Conservation (phyloP, 1,140 invertebrate species). For the Dendroctonus valens region DNA sequence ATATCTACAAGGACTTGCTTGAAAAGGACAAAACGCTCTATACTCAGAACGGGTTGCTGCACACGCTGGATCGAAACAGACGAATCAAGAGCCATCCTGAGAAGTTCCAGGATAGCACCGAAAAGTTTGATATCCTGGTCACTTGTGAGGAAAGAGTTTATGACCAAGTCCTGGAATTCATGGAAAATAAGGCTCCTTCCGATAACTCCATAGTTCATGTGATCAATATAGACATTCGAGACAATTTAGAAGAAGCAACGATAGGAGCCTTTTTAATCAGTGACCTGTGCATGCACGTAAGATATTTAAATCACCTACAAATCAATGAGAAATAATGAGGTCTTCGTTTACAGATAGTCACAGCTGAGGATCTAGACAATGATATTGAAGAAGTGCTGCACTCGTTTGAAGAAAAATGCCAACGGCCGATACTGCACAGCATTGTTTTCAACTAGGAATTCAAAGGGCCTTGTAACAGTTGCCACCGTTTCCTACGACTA, state of each 20-base stretch:
- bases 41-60: constrained; percentile 96
- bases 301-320: not conserved
- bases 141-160: constrained; percentile 99
- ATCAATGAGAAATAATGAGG: not conserved
- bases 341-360: constrained; percentile 68
- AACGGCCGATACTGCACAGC: constrained; percentile 87
- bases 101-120: constrained; percentile 86
- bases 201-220: constrained; percentile 89
- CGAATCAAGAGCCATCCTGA: constrained; percentile 94
- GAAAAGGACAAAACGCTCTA: constrained; percentile 87
- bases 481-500: too few species aligned
- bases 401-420: constrained; percentile 89
- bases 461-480: too few species aligned
- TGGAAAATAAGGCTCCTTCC: constrained; percentile 68
- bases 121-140: constrained; percentile 95
- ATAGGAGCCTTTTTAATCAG: constrained; percentile 98
- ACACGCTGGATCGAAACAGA: constrained; percentile 97
- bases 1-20: constrained; percentile 94
- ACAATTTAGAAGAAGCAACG: constrained; percentile 99
- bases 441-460: constrained; percentile 81
- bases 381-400: constrained; percentile 97
- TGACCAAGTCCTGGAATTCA: constrained; percentile 86
- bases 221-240: constrained; percentile 98
- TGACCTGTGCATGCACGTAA: constrained; percentile 88
- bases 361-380: constrained; percentile 94